Evolutionary conservation across 2,113 vertebrate genomes (phyloP), one percentile per base, ranked within the genome.

Genomic region (Sorex araneus): DNA sequence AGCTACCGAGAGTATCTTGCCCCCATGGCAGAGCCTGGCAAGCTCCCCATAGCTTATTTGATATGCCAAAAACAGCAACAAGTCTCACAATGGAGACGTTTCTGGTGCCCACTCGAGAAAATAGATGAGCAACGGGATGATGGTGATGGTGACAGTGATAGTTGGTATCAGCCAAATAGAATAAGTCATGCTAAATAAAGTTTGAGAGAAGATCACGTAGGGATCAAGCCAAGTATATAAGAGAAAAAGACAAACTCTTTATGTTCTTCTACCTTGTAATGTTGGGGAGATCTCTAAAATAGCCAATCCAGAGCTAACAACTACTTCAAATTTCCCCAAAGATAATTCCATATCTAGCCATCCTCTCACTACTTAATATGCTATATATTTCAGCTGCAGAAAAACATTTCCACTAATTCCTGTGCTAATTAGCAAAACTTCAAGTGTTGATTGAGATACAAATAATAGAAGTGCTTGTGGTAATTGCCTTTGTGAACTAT

Each of bases 331-430:
- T 63, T 89, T 89, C 54, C 47, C 45, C 66, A 67, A 64, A 82
- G 32, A 54, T 34, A 34, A 25, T 40, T 79, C 18, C 25, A 25
- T 87, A 84, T 18, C 30, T 47, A 84, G 3, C 21, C 66, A 84
- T 81, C 27, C 64, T 43, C 34, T 60, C 34, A 36, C 40, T 82
- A 36, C 71, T 85, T 89, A 78, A 69, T 45, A 40, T 36, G 40
- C 12, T 8, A 77, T 5, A 73, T 34, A 67, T 92, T 73, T 91
- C 25, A 67, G 50, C 21, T 67, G 77, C 25, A 47, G 91, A 93
- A 89, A 27, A 4, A 5, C 32, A 45, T 93, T 70, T 74, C 45
- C 69, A 13, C 23, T 91, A 6, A 19, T 91, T 93, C 30, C 75
- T 78, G 23, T 50, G 45, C 71, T 36, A 75, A 83, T 82, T 69